phyloP scores from a whole-genome alignment of 1,140 invertebrate species.

The Papilio helenus region DNA sequence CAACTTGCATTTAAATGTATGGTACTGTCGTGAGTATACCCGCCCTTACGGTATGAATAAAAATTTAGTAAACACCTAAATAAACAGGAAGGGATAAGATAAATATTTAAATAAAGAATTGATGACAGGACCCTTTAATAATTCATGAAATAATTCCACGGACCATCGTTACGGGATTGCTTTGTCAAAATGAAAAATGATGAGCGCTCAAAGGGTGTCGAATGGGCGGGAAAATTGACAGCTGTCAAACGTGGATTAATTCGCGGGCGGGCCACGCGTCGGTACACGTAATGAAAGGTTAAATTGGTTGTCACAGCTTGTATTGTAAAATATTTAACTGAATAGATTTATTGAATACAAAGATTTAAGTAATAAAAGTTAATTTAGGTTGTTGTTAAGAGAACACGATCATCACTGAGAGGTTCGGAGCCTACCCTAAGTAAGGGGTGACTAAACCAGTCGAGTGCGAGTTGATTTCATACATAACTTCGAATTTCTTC shows the following conservation, averaged over 20 bases:
- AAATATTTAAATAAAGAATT: slow-evolving; percentile 15
- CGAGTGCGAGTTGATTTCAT: too few species aligned
- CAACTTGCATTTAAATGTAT: too few species aligned
- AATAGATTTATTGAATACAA: neutral
- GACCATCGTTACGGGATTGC: slow-evolving; percentile 24
- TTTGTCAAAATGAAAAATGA: slow-evolving; percentile 48
- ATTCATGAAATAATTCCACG: neutral
- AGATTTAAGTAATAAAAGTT: too few species aligned
- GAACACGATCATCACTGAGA: too few species aligned
- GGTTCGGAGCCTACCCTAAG: too few species aligned
- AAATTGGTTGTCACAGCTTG: neutral
- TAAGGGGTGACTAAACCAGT: too few species aligned
- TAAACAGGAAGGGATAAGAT: neutral
- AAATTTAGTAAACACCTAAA: neutral
- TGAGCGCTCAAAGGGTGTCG: slow-evolving; percentile 33
- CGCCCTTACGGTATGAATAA: neutral
- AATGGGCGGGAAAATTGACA: slow-evolving; percentile 44
- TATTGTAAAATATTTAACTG: neutral
- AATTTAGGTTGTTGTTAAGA: too few species aligned
- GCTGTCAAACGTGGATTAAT: slow-evolving; percentile 44
- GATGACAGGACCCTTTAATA: neutral
- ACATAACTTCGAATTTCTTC: too few species aligned
- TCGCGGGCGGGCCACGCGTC: slow-evolving; percentile 24
- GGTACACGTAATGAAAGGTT: slow-evolving; percentile 1
- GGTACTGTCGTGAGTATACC: too few species aligned